phyloP scores from a whole-genome alignment of 2,888 invertebrate species.

The Clitarchus hookeri region DNA sequence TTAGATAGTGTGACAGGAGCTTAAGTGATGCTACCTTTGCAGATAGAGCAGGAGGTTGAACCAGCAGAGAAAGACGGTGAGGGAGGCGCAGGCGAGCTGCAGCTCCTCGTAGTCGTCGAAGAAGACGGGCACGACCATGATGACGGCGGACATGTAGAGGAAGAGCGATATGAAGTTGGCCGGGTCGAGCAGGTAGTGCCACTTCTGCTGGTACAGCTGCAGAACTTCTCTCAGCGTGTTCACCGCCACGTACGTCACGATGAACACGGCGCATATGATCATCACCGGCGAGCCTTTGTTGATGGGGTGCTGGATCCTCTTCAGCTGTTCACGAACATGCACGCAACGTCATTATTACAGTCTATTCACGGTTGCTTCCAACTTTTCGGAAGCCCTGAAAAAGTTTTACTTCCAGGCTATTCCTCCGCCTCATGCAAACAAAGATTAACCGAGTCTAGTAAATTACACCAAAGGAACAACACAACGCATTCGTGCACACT shows the following conservation, averaged over 20 bases:
- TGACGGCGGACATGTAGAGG: constrained; percentile 71
- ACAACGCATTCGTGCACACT: too few species aligned
- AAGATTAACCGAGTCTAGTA: too few species aligned
- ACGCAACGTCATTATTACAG: too few species aligned
- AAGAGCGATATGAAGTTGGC: constrained; percentile 80
- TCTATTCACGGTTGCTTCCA: too few species aligned
- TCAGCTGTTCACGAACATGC: not conserved
- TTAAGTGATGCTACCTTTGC: constrained; percentile 62
- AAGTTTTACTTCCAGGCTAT: too few species aligned
- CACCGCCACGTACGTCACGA: constrained; percentile 69
- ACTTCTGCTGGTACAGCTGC: constrained; percentile 78
- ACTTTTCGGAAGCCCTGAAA: too few species aligned
- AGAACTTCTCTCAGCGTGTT: constrained; percentile 73
- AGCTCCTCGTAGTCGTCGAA: constrained; percentile 53
- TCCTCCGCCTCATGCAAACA: too few species aligned
- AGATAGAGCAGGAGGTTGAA: constrained; percentile 81
- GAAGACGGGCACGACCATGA: constrained; percentile 73
- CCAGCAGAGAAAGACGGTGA: constrained; percentile 87
- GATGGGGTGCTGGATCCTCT: constrained; percentile 2
- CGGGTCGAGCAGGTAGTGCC: constrained; percentile 73
- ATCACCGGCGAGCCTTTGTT: constrained; percentile 55
- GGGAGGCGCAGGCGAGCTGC: constrained; percentile 76
- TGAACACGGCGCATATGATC: constrained; percentile 65
- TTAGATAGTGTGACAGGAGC: too few species aligned
- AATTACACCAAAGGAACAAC: too few species aligned